These are phyloP conservation scores for Hipposideros armiger DNA, from an alignment of 2,113 vertebrate genomes.

Conservation along the genomic window DNA sequence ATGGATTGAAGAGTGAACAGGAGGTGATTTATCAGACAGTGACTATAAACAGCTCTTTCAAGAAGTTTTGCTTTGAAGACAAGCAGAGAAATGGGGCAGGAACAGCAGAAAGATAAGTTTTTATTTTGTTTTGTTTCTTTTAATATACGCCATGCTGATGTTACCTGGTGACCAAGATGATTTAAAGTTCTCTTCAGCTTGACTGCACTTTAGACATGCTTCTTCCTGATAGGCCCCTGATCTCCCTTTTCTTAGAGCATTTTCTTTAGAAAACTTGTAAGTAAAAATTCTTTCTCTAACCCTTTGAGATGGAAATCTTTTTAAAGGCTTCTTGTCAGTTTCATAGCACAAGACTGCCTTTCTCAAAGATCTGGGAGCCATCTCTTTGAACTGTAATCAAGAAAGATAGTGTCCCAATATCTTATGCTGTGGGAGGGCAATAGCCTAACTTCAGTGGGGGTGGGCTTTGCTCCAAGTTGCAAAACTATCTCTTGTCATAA, in stretches of 20 bases:
- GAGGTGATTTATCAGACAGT: not conserved
- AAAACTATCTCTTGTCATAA: not conserved
- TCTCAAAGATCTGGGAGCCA: not conserved
- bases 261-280: not conserved
- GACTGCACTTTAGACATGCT: not conserved
- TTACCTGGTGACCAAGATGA: not conserved
- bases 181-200: not conserved
- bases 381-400: not conserved
- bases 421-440: not conserved
- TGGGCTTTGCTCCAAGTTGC: not conserved
- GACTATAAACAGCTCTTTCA: not conserved
- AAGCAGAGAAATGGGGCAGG: not conserved
- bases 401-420: not conserved
- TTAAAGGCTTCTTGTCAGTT: not conserved
- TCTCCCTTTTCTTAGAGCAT: not conserved
- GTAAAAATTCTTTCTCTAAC: not conserved
- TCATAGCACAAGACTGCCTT: not conserved
- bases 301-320: not conserved
- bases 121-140: not conserved
- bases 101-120: not conserved
- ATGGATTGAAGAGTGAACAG: not conserved
- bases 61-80: slow-evolving; percentile 11
- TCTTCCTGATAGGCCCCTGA: not conserved
- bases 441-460: not conserved
- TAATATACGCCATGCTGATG: not conserved